phyloP scores from a whole-genome alignment of 2,888 invertebrate species.

The Anoncus sp. region DNA sequence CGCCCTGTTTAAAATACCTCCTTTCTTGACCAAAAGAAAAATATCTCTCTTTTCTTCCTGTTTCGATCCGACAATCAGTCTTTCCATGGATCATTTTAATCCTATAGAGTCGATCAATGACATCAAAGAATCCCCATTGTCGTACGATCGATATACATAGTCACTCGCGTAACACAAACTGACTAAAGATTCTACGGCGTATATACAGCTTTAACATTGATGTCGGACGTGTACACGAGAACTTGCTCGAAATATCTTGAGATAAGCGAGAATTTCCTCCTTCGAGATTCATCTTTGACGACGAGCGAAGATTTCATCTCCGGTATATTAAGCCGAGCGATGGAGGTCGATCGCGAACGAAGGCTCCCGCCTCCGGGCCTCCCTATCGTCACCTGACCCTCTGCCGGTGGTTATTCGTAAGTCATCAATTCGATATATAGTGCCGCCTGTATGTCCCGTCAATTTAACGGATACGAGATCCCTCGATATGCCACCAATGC shows the following conservation, averaged over 20 bases:
- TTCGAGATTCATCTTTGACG: conserved; percentile 52
- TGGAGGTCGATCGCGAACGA: conserved; percentile 31
- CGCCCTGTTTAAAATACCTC: neutral
- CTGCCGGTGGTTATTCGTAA: conserved; percentile 44
- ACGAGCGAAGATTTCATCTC: conserved; percentile 55
- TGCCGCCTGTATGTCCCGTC: conserved; percentile 7
- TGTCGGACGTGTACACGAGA: neutral
- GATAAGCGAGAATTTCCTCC: conserved; percentile 49
- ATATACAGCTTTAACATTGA: neutral
- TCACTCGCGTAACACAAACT: neutral
- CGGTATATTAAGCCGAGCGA: conserved; percentile 46
- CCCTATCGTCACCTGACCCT: neutral
- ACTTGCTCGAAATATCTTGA: conserved; percentile 28
- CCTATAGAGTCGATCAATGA: conserved; percentile 45
- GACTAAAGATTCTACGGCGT: neutral
- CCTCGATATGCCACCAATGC: conserved; percentile 5
- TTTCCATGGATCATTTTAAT: conserved; percentile 44
- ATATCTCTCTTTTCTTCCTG: neutral
- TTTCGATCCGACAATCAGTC: neutral
- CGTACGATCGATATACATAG: too few species aligned
- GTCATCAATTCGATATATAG: conserved; percentile 51
- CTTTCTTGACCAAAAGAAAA: neutral
- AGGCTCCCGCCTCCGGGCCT: neutral
- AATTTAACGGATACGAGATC: conserved; percentile 43
- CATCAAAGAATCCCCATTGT: conserved; percentile 18